phyloP scores from a whole-genome alignment of 2,113 vertebrate species.

The Dasyornis broadbenti region DNA sequence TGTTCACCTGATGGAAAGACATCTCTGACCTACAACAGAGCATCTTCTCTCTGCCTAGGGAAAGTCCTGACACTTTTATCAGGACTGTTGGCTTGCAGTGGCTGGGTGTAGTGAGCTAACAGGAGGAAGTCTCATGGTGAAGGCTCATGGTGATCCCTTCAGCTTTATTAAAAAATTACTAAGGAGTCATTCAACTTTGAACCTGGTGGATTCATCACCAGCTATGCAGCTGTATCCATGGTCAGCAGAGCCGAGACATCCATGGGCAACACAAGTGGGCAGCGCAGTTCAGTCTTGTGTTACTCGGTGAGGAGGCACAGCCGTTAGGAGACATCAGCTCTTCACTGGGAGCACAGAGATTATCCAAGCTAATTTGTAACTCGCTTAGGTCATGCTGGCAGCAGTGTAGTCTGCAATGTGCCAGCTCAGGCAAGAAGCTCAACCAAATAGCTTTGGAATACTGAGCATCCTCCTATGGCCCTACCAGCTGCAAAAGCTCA shows the following conservation, averaged over 20 bases:
- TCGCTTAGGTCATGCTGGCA: not conserved
- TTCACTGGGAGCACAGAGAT: not conserved
- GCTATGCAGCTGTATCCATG: fast-evolving
- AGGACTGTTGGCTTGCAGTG: not conserved
- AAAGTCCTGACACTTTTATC: not conserved
- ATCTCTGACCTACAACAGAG: not conserved
- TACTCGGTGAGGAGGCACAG: not conserved
- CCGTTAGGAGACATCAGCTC: not conserved
- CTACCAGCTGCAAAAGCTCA: not conserved
- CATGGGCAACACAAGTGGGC: fast-evolving
- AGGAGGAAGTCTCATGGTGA: not conserved
- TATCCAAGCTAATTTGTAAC: not conserved
- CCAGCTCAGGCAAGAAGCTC: not conserved
- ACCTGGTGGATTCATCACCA: not conserved
- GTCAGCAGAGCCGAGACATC: not conserved
- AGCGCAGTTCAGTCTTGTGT: not conserved
- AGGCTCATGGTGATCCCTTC: fast-evolving
- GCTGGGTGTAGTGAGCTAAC: not conserved
- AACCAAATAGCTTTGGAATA: not conserved
- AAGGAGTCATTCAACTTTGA: not conserved
- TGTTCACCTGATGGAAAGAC: not conserved
- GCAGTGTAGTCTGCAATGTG: not conserved
- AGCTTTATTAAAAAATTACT: not conserved
- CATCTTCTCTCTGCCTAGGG: not conserved
- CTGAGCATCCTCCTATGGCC: not conserved